Evolutionary conservation across 2,113 vertebrate species (phyloP).

Genomic region (Prochilodus magdalenae): DNA sequence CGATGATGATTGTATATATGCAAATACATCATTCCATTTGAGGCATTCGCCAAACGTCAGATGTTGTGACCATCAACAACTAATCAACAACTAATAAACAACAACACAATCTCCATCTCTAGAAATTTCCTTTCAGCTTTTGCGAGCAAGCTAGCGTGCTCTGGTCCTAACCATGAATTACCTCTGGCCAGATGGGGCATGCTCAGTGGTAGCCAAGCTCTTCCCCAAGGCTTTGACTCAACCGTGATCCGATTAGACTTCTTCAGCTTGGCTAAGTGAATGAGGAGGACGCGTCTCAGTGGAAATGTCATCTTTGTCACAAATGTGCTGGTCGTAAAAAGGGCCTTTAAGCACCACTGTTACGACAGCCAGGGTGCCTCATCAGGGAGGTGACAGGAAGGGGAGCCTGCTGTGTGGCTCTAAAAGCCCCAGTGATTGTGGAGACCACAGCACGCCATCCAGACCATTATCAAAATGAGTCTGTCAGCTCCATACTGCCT

Average conservation of each 20-base stretch:
- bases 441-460: not conserved
- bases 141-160: not conserved
- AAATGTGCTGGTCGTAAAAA: constrained; percentile 14
- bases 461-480: constrained; percentile 16
- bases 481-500: not conserved
- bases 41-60: too few species aligned
- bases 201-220: not conserved
- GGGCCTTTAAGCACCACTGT: constrained; percentile 21
- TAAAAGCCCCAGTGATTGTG: constrained; percentile 12
- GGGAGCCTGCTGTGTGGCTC: not conserved
- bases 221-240: constrained; percentile 10
- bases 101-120: too few species aligned
- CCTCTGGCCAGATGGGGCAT: not conserved
- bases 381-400: not conserved
- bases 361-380: not conserved
- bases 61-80: too few species aligned
- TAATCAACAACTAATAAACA: too few species aligned
- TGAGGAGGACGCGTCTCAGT: constrained; percentile 24
- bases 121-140: not conserved
- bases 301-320: constrained; percentile 25
- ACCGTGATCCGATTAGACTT: constrained; percentile 31
- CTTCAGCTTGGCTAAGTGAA: constrained; percentile 23
- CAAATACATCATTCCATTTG: too few species aligned
- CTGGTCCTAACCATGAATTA: constrained; percentile 14
- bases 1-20: too few species aligned